phyloP scores from a whole-genome alignment of 2,797 vertebrate species.

The Pempheris klunzingeri region DNA sequence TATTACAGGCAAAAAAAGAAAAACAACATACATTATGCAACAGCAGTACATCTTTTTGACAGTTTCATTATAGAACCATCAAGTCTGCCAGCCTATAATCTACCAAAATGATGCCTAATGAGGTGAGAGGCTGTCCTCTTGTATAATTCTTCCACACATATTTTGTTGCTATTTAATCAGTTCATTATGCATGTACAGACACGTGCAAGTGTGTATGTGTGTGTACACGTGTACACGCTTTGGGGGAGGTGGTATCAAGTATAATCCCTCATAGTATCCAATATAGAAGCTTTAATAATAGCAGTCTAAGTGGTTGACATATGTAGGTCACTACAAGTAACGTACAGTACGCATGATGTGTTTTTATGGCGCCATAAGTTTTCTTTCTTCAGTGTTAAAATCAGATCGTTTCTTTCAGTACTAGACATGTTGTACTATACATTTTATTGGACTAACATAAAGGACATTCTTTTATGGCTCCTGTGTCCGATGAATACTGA shows the following conservation, averaged over 20 bases:
- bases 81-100: constrained; percentile 55
- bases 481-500: constrained; percentile 54
- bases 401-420: neutral
- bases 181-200: constrained; percentile 44
- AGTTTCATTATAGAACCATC: constrained; percentile 63
- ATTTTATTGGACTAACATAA: constrained; percentile 53
- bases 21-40: constrained; percentile 29
- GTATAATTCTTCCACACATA: constrained; percentile 50
- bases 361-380: neutral
- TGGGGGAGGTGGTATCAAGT: neutral
- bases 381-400: constrained; percentile 12
- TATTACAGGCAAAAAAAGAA: constrained; percentile 36
- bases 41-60: constrained; percentile 53
- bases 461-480: constrained; percentile 40
- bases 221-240: neutral
- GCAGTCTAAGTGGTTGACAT: constrained; percentile 18
- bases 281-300: constrained; percentile 33
- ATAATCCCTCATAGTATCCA: constrained; percentile 14
- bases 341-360: neutral
- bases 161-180: constrained; percentile 56
- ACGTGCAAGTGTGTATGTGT: neutral
- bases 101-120: constrained; percentile 59
- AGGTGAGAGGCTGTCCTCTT: constrained; percentile 50
- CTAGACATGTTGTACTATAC: constrained; percentile 40
- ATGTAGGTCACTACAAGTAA: constrained; percentile 37